Percentiles rank a stretch among this genome's conserved stretches.
Conservation (phyloP, 2,888 invertebrate species). For the Amphimallon solstitiale region DNA sequence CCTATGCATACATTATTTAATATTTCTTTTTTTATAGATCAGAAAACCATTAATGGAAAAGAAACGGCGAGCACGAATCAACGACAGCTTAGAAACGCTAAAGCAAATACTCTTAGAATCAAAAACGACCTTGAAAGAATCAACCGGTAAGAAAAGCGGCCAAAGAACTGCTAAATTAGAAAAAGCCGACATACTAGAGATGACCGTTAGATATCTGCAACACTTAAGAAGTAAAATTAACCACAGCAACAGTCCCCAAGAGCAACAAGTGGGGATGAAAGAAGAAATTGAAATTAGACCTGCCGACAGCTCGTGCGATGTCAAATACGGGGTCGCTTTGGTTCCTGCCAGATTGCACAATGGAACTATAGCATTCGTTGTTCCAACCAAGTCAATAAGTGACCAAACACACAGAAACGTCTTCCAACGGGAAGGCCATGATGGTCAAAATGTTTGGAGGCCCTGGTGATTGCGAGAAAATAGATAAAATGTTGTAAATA, state of each 20-base stretch:
- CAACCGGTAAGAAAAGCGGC: constrained; percentile 49
- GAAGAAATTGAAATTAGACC: constrained; percentile 47
- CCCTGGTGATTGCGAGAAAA: constrained; percentile 55
- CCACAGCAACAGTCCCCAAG: constrained; percentile 34
- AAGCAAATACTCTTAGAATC: constrained; percentile 65
- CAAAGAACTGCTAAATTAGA: constrained; percentile 69
- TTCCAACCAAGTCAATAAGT: constrained; percentile 51
- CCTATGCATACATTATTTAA: too few species aligned
- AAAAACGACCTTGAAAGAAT: constrained; percentile 56
- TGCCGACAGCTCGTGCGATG: constrained; percentile 53
- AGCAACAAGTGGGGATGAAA: constrained; percentile 33
- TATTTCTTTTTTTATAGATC: constrained; percentile 52
- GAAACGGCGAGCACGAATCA: constrained; percentile 66
- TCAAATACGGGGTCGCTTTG: constrained; percentile 54
- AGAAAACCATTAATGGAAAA: constrained; percentile 69
- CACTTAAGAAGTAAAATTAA: constrained; percentile 62
- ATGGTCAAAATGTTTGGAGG: constrained; percentile 57
- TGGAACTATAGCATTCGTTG: constrained; percentile 62
- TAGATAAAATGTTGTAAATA: background rate
- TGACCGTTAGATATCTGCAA: constrained; percentile 70
- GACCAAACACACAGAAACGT: constrained; percentile 1
- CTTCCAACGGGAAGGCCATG: constrained; percentile 9
- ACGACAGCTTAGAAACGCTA: constrained; percentile 66
- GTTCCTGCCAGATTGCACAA: constrained; percentile 60
- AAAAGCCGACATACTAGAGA: constrained; percentile 73